Percentiles rank a stretch among this genome's conserved stretches.
Conservation (phyloP, 2,113 vertebrate genomes). For the Tauraco erythrolophus region DNA sequence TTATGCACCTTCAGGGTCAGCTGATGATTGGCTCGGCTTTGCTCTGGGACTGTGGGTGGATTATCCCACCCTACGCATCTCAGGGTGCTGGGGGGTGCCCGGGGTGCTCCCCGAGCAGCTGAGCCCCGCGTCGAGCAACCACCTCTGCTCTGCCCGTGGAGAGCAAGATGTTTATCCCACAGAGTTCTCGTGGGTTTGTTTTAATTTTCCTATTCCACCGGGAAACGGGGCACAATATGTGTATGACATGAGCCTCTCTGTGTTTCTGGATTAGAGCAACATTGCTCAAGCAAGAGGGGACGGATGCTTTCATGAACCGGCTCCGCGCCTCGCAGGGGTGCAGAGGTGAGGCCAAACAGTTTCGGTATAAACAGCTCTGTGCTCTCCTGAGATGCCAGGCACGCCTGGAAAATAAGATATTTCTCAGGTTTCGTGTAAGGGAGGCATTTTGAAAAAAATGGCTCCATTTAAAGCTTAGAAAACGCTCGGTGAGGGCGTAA, state of each 20-base stretch:
- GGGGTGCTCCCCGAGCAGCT: neutral
- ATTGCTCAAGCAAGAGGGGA: neutral
- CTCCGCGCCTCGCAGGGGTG: neutral
- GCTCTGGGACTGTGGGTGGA: neutral
- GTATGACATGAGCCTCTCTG: neutral
- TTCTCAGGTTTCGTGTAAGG: rapidly evolving
- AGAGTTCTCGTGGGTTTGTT: neutral
- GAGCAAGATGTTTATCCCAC: neutral
- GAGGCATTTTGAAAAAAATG: neutral
- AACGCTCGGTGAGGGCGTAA: neutral
- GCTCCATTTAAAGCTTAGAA: neutral
- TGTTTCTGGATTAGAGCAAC: neutral
- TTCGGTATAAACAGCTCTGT: neutral
- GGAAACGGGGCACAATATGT: neutral
- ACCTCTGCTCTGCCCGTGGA: neutral
- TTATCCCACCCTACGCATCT: rapidly evolving
- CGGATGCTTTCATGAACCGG: neutral
- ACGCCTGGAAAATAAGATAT: neutral
- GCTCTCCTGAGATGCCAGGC: neutral
- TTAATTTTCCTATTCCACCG: neutral
- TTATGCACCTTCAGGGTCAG: neutral
- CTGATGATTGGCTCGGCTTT: neutral
- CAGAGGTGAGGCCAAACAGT: neutral
- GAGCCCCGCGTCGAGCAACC: neutral
- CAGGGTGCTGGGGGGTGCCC: neutral